Evolutionary conservation across 2,888 invertebrate genomes (phyloP).

Genomic region (Drosophila fungiperda): DNA sequence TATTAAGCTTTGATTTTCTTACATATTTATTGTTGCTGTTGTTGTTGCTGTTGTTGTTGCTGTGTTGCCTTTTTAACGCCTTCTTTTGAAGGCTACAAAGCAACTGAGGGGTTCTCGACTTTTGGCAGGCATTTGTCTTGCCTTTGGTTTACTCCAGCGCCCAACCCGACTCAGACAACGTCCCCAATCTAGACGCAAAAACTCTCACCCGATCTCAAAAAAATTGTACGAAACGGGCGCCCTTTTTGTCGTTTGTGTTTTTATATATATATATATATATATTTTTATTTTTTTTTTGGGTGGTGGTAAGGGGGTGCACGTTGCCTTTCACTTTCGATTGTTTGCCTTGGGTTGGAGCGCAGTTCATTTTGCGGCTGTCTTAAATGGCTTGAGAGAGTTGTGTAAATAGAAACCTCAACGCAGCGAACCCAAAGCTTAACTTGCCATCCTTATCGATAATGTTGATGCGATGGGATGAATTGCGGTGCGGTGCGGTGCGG

Average conservation of each 20-base stretch:
- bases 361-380: conserved; percentile 73
- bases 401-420: conserved; percentile 70
- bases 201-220: neutral
- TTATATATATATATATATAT: conserved; percentile 12
- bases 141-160: conserved; percentile 4
- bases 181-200: conserved; percentile 3
- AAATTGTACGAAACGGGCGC: conserved; percentile 1
- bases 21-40: conserved; percentile 4
- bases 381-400: conserved; percentile 66
- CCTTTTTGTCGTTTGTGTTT: conserved; percentile 51
- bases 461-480: conserved; percentile 10
- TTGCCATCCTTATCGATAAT: conserved; percentile 40
- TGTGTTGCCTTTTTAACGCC: conserved; percentile 60
- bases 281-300: neutral
- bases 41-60: neutral
- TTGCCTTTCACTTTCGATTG: conserved; percentile 42
- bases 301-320: neutral
- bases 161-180: neutral
- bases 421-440: conserved; percentile 23
- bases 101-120: conserved; percentile 35
- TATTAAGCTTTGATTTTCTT: conserved; percentile 29
- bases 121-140: conserved; percentile 57
- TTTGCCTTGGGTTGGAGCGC: conserved; percentile 25
- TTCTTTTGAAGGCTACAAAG: conserved; percentile 37
- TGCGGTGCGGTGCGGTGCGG: neutral